Evolutionary conservation across 2,888 invertebrate species (phyloP).

Genomic region (Punctoribates punctum): DNA sequence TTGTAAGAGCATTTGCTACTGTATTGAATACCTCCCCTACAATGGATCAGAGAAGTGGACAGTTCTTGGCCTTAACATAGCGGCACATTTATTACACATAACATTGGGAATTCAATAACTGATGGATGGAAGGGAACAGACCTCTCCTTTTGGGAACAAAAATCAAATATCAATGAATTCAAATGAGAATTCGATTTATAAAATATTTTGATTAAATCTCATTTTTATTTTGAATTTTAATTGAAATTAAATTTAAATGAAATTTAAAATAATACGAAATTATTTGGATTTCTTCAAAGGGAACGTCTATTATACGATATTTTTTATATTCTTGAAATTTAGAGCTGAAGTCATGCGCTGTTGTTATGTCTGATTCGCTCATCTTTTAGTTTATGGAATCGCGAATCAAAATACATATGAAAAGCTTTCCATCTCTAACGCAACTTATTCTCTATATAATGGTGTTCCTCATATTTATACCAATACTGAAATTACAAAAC

Average conservation of each 20-base stretch:
- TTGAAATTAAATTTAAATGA: not conserved
- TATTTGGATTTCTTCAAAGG: too few species aligned
- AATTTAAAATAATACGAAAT: not conserved
- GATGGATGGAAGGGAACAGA: too few species aligned
- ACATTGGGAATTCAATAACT: not conserved
- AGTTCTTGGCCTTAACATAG: constrained; percentile 15
- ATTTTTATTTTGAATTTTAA: not conserved
- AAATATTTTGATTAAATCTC: too few species aligned
- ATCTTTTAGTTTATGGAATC: not conserved
- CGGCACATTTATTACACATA: not conserved
- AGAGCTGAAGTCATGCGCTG: constrained; percentile 3
- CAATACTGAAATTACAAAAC: not conserved
- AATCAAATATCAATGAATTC: too few species aligned
- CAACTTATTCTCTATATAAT: not conserved
- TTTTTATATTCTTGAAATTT: not conserved
- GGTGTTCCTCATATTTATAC: constrained; percentile 8
- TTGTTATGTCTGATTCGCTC: too few species aligned
- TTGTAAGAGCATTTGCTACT: not conserved
- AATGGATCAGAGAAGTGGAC: constrained; percentile 11
- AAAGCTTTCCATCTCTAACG: not conserved
- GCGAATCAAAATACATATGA: constrained; percentile 18
- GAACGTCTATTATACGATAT: not conserved
- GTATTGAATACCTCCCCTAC: not conserved
- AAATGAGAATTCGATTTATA: too few species aligned
- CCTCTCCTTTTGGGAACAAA: too few species aligned